Conservation (phyloP, 2,113 vertebrate species). For the Rhizomys pruinosus region DNA sequence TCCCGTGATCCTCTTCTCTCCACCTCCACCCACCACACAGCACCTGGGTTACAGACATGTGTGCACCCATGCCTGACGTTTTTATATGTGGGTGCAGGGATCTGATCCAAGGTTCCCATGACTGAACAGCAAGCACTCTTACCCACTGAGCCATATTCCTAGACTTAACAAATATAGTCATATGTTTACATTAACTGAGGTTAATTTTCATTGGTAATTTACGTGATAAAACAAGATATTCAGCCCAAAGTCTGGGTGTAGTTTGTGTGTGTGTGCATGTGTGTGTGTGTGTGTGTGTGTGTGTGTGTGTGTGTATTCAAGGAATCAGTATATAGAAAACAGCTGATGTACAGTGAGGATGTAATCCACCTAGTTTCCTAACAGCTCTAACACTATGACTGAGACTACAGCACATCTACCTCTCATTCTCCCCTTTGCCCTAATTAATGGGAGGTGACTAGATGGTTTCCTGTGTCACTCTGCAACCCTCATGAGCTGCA, state of each 20-base stretch:
- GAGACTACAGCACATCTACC: rapidly evolving
- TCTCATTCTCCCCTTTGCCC: background rate
- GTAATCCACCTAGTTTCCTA: background rate
- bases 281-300: background rate
- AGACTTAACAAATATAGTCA: background rate
- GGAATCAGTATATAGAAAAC: background rate
- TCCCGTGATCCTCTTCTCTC: background rate
- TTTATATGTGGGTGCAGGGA: background rate
- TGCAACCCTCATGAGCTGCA: background rate
- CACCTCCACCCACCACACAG: too few relatives aligned
- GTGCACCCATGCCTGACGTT: too few relatives aligned
- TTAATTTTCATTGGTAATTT: background rate
- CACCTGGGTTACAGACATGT: background rate
- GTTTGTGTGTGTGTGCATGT: background rate
- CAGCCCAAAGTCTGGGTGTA: background rate
- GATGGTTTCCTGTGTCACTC: background rate
- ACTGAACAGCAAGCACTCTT: background rate
- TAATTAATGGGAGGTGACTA: rapidly evolving
- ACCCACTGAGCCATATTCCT: background rate
- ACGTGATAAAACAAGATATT: background rate
- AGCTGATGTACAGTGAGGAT: background rate
- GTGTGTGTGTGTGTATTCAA: background rate
- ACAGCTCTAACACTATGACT: background rate
- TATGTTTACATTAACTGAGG: background rate
- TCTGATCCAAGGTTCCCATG: background rate